phyloP scores from a whole-genome alignment of 2,888 invertebrate genomes.

The Perizoma flavofasciatum region DNA sequence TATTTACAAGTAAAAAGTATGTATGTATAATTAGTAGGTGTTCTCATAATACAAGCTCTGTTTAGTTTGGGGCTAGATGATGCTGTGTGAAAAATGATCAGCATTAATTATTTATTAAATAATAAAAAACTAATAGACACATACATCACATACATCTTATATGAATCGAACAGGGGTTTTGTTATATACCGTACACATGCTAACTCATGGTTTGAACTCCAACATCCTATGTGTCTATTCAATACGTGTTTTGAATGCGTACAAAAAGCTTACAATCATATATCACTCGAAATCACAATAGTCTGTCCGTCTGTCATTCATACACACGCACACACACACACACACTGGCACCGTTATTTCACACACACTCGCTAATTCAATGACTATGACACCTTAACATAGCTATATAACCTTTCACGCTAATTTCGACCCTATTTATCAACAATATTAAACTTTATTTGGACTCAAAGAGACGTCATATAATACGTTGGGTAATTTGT shows the following conservation, averaged over 20 bases:
- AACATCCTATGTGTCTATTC: conserved; percentile 3
- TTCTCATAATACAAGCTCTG: no score
- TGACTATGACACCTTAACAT: conserved; percentile 43
- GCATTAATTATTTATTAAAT: no score
- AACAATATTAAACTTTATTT: conserved; percentile 7
- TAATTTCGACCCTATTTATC: conserved; percentile 37
- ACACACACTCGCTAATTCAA: conserved; percentile 52
- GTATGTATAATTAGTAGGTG: no score
- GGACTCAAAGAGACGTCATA: conserved; percentile 14
- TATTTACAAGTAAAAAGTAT: no score
- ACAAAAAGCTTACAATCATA: conserved; percentile 26
- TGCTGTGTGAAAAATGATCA: no score
- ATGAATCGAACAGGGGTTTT: no score
- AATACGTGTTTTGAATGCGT: conserved; percentile 14
- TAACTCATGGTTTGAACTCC: conserved; percentile 6
- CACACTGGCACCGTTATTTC: conserved; percentile 46
- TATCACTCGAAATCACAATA: conserved; percentile 47
- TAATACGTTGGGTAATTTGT: conserved; percentile 37
- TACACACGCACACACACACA: conserved; percentile 47
- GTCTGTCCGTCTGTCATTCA: conserved; percentile 43
- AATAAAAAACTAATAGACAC: no score
- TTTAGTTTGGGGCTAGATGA: no score
- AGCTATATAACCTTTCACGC: conserved; percentile 26
- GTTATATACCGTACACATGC: not conserved
- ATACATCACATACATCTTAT: no score